Conservation (phyloP, 2,113 vertebrate species). For the Holacanthus passer region DNA sequence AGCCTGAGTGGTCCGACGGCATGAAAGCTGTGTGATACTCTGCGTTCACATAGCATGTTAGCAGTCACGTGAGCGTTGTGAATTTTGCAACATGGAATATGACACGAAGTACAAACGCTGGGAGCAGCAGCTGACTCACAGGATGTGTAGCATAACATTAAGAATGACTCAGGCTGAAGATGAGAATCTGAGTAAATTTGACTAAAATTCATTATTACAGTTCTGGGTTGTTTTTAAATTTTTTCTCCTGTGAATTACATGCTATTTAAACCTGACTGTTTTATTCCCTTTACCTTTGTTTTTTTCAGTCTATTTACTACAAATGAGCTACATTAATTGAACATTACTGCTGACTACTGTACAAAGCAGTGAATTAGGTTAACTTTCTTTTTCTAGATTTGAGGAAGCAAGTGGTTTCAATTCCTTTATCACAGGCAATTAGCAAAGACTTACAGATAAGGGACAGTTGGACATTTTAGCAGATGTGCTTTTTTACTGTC, state of each 20-base stretch:
- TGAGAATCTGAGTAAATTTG: not conserved
- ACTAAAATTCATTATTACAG: not conserved
- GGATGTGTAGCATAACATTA: slow-evolving; percentile 8
- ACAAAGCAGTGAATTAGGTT: not conserved
- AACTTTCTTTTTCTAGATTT: not conserved
- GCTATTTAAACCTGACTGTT: not conserved
- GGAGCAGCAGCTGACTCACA: slow-evolving; percentile 51
- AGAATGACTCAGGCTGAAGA: not conserved
- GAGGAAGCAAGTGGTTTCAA: no score
- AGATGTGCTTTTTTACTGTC: not conserved
- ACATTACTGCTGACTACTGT: no score
- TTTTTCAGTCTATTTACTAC: no score
- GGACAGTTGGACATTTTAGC: not conserved
- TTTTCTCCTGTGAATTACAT: not conserved
- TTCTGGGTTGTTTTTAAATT: slow-evolving; percentile 2
- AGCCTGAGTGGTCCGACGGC: slow-evolving; percentile 31
- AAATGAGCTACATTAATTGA: no score
- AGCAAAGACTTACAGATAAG: not conserved
- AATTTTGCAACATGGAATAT: slow-evolving; percentile 50
- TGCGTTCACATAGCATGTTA: slow-evolving; percentile 29
- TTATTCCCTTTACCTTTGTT: not conserved
- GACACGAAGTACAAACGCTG: slow-evolving; percentile 51
- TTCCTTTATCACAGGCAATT: not conserved
- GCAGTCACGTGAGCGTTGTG: slow-evolving; percentile 41
- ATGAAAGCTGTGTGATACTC: slow-evolving; percentile 21